phyloP scores from a whole-genome alignment of 37 sponge, comb jelly and placozoan genomes.

The Cliona cf. orientalis region DNA sequence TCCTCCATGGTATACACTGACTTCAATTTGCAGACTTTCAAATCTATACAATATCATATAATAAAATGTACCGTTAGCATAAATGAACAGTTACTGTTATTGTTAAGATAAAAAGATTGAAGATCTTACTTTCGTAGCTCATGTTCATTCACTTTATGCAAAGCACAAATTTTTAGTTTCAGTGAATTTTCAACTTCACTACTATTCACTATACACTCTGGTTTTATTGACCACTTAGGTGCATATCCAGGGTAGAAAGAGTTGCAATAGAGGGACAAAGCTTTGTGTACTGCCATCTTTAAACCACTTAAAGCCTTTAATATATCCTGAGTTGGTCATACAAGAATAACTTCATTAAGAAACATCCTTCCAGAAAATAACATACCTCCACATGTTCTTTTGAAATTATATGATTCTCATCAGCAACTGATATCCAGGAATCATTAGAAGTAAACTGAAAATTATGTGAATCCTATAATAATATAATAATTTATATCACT shows the following conservation, averaged over 20 bases:
- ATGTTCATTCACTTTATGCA: constrained; percentile 27
- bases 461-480: not conserved
- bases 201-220: not conserved
- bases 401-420: not conserved
- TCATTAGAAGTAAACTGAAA: not conserved
- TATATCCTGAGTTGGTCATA: not conserved
- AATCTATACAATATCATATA: constrained; percentile 27
- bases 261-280: constrained; percentile 51
- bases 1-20: constrained; percentile 65
- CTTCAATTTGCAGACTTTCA: constrained; percentile 49
- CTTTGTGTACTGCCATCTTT: not conserved
- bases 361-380: not conserved
- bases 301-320: constrained; percentile 35
- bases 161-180: constrained; percentile 45
- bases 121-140: constrained; percentile 29
- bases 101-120: not conserved
- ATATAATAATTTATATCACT: not conserved
- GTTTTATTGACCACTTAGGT: constrained; percentile 30
- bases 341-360: not conserved
- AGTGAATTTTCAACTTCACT: not conserved
- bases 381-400: constrained; percentile 10
- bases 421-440: constrained; percentile 17
- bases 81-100: not conserved
- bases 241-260: constrained; percentile 36
- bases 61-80: not conserved